Evolutionary conservation across 1,140 invertebrate genomes (phyloP), one percentile per base, ranked within the genome.

Genomic region (Bathynomus jamesi): DNA sequence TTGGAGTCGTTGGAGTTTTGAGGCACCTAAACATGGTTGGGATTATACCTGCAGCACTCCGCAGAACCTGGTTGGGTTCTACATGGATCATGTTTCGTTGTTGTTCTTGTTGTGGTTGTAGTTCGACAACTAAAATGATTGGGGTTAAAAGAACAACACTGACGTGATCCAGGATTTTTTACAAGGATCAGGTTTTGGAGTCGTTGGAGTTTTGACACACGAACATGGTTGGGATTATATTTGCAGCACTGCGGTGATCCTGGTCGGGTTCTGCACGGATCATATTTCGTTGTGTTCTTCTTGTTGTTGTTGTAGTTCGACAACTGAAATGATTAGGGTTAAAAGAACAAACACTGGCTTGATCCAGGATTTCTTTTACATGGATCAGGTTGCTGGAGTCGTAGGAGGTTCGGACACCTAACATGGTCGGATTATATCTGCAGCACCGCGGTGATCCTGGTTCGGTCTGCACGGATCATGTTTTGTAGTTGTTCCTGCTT

Each of bases 361-460:
- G 73, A 71, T 29, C 73, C 69, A 17, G 73, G 73, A 69, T 31
- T 75, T 3, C 10, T 63, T 24, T 40, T 28, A 28, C 73, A 75
- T 24, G 73, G 73, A 46, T 71, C 70, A 8, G 70, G 70, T 31
- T 64, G 5, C 1, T n/a, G n/a, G n/a, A n/a, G 46, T 28, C 13
- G 67, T 69, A 30, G 69, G 64, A 11, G 65, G 30, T 32, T 62
- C 67, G 4, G 61, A 31, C n/a, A 60, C 61, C 65, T 29, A 24
- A n/a, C 4, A 28, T 70, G 40, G 28, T 28, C 3, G 61, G 61
- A 32, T 70, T 70, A 13, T 32, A 30, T 0, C 17, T 28, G n/a
- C 68, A 70, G 17, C 68, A 70, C 21, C 63, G 40, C 10, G 0
- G 11, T 11, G 68, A 67, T 70, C 68, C 68, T 5, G 68, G 60